phyloP scores from a whole-genome alignment of 2,888 invertebrate genomes.

The Xiphydria camelus region DNA sequence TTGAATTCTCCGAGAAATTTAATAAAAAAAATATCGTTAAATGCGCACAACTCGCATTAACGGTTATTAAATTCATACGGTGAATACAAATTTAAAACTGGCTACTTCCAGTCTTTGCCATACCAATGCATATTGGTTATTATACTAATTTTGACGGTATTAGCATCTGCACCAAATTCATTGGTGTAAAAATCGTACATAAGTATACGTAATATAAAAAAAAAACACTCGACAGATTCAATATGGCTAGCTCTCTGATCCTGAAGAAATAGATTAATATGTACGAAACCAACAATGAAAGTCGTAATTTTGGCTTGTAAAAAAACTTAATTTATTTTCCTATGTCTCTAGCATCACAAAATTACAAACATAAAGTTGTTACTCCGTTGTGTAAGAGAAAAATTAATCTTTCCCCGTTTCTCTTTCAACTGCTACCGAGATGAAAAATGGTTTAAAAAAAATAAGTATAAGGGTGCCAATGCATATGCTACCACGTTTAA shows the following conservation, averaged over 20 bases:
- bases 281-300: slow-evolving; percentile 23
- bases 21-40: no score
- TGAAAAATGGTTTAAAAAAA: slow-evolving; percentile 17
- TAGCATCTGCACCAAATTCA: no score
- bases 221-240: no score
- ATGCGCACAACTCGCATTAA: neutral
- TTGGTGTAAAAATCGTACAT: no score
- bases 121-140: no score
- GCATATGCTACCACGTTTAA: slow-evolving; percentile 16
- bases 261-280: slow-evolving; percentile 12
- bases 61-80: neutral
- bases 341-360: slow-evolving; percentile 23
- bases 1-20: no score
- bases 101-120: neutral
- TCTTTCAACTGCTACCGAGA: neutral
- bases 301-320: slow-evolving; percentile 23
- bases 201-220: no score
- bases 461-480: slow-evolving; percentile 28
- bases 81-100: neutral
- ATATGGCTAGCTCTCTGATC: no score
- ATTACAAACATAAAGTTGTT: slow-evolving; percentile 28
- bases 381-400: slow-evolving; percentile 21
- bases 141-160: no score
- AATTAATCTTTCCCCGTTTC: slow-evolving; percentile 24
- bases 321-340: slow-evolving; percentile 31